These are phyloP conservation scores for Aleiodes alternator DNA, from an alignment of 2,888 invertebrate species.

Conservation along the genomic window DNA sequence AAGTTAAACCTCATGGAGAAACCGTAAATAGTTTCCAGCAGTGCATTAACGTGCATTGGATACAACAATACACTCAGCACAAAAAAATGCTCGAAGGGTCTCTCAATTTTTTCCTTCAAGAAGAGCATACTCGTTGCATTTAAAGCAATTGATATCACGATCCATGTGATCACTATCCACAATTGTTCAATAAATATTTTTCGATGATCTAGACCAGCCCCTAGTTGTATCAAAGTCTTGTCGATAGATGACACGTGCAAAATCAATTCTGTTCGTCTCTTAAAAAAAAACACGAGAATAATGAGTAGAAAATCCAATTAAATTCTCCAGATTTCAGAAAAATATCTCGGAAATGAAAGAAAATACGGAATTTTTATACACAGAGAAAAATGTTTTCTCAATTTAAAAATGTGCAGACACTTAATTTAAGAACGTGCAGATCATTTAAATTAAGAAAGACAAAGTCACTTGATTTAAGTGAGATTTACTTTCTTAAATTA, in stretches of 20 bases:
- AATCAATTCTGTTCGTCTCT: conserved; percentile 22
- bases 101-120: background rate
- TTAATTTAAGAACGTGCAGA: no score
- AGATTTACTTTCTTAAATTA: no score
- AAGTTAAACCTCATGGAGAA: background rate
- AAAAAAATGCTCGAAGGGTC: conserved; percentile 12
- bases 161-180: background rate
- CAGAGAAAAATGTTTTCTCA: no score
- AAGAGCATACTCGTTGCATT: background rate
- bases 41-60: conserved; percentile 41
- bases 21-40: no score
- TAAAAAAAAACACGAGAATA: conserved; percentile 1
- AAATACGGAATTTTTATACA: no score
- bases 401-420: no score
- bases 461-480: no score
- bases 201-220: conserved; percentile 28
- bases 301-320: conserved; percentile 30
- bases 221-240: conserved; percentile 47
- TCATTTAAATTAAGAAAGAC: no score
- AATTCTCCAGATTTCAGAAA: background rate
- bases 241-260: conserved; percentile 33
- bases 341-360: no score
- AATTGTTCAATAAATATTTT: conserved; percentile 18
- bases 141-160: background rate
- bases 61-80: conserved; percentile 19